Evolutionary conservation across 2,888 invertebrate species (phyloP).

Genomic region (Artemia sinica): DNA sequence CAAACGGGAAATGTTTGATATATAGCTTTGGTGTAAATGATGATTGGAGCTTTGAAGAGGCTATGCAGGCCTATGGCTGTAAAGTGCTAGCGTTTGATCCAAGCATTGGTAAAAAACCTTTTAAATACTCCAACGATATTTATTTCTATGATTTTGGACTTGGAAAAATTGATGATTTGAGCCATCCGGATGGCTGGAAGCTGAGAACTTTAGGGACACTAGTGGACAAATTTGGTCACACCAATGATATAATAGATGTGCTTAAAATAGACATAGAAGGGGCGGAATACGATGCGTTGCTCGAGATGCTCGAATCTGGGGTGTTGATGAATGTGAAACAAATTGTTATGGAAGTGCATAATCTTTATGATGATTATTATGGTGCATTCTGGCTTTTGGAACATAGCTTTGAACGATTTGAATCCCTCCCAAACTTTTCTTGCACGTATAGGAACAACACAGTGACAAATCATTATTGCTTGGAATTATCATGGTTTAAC

Average conservation of each 20-base stretch:
- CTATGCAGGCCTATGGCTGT: not conserved
- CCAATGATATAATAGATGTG: not conserved
- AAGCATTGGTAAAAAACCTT: not conserved
- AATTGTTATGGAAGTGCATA: not conserved
- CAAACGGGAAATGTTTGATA: not conserved
- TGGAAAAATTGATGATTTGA: not conserved
- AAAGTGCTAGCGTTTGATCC: constrained; percentile 9
- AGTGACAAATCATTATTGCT: not conserved
- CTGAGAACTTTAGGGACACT: not conserved
- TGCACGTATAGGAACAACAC: not conserved
- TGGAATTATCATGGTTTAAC: not conserved
- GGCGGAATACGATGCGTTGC: not conserved
- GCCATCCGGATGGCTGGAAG: not conserved
- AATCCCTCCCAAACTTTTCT: not conserved
- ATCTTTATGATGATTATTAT: not conserved
- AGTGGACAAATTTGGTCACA: not conserved
- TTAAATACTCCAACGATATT: not conserved
- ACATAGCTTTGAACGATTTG: not conserved
- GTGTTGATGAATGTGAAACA: not conserved
- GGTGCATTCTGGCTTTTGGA: constrained; percentile 2
- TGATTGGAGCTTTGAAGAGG: constrained; percentile 10
- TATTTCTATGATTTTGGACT: not conserved
- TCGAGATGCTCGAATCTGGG: not conserved
- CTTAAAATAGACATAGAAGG: not conserved
- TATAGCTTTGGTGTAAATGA: not conserved